A percentile compares a stretch with the other conserved stretches of the same genome.
phyloP scores from a whole-genome alignment of 2,797 vertebrate genomes.

The Parotocinclus haroldoi region DNA sequence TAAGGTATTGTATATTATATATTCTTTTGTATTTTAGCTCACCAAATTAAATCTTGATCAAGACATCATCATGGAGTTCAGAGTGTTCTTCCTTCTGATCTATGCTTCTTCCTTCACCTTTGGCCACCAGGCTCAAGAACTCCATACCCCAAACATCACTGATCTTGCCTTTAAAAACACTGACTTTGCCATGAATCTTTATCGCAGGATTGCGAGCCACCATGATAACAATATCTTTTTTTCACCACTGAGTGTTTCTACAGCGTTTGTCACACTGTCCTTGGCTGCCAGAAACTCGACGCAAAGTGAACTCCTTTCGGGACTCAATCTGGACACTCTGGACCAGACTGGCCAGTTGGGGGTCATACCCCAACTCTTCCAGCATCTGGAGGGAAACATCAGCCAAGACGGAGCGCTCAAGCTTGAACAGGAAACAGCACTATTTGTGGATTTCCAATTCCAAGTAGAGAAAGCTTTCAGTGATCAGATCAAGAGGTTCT shows the following conservation, averaged over 20 bases:
- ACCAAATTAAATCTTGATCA: neutral
- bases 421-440: constrained; percentile 71
- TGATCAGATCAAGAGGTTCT: constrained; percentile 75
- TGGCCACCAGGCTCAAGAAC: constrained; percentile 43
- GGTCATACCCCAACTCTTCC: constrained; percentile 75
- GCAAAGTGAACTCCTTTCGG: constrained; percentile 68
- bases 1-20: neutral
- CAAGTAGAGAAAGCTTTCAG: constrained; percentile 67
- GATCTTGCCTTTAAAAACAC: constrained; percentile 77
- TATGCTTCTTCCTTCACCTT: constrained; percentile 48
- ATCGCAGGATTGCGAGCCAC: constrained; percentile 78
- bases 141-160: constrained; percentile 51
- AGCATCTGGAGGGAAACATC: constrained; percentile 72
- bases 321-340: constrained; percentile 70
- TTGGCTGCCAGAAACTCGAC: constrained; percentile 76
- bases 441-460: constrained; percentile 75
- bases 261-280: constrained; percentile 70
- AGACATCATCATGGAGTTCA: constrained; percentile 49
- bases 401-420: constrained; percentile 68
- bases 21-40: constrained; percentile 4
- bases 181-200: constrained; percentile 86
- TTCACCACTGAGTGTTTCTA: constrained; percentile 82
- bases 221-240: constrained; percentile 86
- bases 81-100: constrained; percentile 51
- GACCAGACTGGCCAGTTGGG: constrained; percentile 54